phyloP scores from a whole-genome alignment of 2,888 invertebrate genomes.

The Drosophila heteroneura region DNA sequence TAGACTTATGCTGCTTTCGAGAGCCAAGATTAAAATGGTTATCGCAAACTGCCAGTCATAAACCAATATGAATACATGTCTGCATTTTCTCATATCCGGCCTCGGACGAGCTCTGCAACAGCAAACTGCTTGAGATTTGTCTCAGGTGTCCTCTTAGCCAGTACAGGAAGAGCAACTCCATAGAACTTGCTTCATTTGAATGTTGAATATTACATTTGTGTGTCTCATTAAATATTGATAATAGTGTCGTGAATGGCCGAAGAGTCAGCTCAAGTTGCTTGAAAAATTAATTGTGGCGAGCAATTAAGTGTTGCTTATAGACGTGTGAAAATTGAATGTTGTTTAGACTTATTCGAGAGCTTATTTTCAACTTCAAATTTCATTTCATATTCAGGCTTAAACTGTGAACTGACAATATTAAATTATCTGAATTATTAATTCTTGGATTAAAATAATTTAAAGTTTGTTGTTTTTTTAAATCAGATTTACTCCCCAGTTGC shows the following conservation, averaged over 20 bases:
- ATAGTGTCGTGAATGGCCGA: slow-evolving; percentile 6
- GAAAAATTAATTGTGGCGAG: slow-evolving; percentile 2
- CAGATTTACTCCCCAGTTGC: slow-evolving; percentile 1
- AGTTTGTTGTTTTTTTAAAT: too few species aligned
- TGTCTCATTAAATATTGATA: slow-evolving; percentile 9
- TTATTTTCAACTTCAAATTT: background rate
- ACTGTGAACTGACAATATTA: background rate
- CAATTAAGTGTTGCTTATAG: slow-evolving; percentile 20
- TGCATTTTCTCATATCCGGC: slow-evolving; percentile 47
- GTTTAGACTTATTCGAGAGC: background rate
- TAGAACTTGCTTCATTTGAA: slow-evolving; percentile 21
- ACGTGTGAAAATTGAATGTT: background rate
- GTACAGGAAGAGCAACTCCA: background rate
- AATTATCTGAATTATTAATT: background rate
- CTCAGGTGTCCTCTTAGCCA: slow-evolving; percentile 22
- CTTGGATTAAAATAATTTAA: background rate
- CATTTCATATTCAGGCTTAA: background rate
- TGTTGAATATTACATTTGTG: slow-evolving; percentile 31
- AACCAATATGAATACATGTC: slow-evolving; percentile 18
- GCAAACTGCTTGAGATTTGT: slow-evolving; percentile 17
- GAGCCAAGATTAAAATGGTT: slow-evolving; percentile 38
- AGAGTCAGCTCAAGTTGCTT: slow-evolving; percentile 16
- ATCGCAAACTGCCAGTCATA: slow-evolving; percentile 14
- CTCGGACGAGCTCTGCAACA: slow-evolving; percentile 27
- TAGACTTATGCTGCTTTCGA: background rate